Conservation (phyloP, 2,113 vertebrate genomes). For the Nettapus auritus region DNA sequence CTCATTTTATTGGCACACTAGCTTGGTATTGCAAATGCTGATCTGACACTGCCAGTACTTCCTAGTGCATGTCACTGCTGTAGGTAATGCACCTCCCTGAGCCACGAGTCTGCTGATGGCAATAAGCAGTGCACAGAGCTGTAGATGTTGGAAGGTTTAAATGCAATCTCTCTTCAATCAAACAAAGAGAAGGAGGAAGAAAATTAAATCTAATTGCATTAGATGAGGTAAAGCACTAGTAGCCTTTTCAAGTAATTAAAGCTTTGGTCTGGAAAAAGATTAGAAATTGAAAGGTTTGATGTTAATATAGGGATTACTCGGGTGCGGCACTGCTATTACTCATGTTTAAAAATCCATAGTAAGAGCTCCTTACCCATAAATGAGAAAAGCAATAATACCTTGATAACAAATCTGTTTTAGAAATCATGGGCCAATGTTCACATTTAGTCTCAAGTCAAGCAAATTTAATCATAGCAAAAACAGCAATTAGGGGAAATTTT, state of each 20-base stretch:
- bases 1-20: background rate
- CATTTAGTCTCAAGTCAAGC: background rate
- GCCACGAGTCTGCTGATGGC: background rate
- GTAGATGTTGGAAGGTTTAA: background rate
- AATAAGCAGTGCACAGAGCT: background rate
- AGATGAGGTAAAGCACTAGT: background rate
- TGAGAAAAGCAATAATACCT: background rate
- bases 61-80: background rate
- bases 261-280: background rate
- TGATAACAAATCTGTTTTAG: background rate
- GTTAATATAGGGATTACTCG: background rate
- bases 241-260: conserved; percentile 41
- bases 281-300: background rate
- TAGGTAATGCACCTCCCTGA: background rate
- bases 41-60: background rate
- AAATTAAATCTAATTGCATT: conserved; percentile 20
- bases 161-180: background rate
- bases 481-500: background rate
- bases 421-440: background rate
- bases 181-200: background rate
- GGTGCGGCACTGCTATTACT: background rate
- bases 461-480: background rate
- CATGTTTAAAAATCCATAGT: background rate
- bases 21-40: background rate
- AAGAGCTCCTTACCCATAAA: background rate